Conservation (phyloP, 1,140 invertebrate genomes). For the Polypedilum vanderplanki region DNA sequence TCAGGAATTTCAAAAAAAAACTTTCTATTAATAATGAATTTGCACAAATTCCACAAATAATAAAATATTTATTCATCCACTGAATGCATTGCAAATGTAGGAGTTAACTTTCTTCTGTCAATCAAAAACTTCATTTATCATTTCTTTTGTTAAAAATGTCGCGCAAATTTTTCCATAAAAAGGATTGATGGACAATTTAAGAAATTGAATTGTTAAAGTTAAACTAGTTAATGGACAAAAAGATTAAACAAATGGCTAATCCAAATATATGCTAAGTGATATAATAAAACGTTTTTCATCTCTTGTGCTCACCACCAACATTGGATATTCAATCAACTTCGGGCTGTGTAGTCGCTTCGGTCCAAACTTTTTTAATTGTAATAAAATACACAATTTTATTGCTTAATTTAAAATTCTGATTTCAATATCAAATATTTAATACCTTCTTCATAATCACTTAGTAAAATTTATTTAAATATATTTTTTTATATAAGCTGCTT, state of each 20-base stretch:
- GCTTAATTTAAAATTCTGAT: no score
- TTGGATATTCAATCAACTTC: background rate
- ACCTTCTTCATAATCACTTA: background rate
- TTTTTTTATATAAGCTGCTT: background rate
- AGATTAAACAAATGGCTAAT: background rate
- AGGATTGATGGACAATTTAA: background rate
- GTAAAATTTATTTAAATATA: background rate
- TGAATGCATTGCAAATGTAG: background rate
- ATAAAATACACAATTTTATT: background rate
- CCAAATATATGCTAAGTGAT: background rate
- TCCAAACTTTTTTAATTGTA: conserved; percentile 15
- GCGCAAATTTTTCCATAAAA: background rate
- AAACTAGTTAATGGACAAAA: background rate
- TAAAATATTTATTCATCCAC: background rate
- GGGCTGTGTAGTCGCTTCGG: conserved; percentile 1
- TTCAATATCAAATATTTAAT: background rate
- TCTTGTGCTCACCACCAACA: background rate
- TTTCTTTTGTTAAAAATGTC: background rate
- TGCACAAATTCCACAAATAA: background rate
- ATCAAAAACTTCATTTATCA: background rate
- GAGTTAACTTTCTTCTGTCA: conserved; percentile 25
- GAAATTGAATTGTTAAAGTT: background rate
- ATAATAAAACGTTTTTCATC: background rate
- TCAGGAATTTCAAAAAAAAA: no score
- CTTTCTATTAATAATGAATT: background rate